Evolutionary conservation across 2,113 vertebrate genomes (phyloP).

Genomic region (Vulpes vulpes): DNA sequence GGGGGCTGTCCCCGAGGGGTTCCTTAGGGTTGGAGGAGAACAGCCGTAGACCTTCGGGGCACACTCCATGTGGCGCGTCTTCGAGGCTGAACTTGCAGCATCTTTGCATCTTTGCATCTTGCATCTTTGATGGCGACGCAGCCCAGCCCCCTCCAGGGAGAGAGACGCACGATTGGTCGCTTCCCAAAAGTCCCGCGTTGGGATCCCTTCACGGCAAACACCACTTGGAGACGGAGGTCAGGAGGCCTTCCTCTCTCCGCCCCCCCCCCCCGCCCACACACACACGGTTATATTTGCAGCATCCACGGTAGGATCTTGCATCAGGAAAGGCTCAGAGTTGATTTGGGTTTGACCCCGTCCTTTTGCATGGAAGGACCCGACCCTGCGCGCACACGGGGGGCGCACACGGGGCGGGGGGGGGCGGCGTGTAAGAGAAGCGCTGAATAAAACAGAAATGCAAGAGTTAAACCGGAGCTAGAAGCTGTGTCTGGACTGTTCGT

Average conservation of each 20-base stretch:
- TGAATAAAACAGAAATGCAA: background rate
- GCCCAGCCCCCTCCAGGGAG: background rate
- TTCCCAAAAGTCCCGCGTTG: background rate
- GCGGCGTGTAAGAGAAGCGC: fast-evolving
- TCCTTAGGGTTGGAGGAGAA: background rate
- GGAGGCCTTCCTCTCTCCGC: background rate
- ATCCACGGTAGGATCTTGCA: background rate
- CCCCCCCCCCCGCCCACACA: too few relatives aligned
- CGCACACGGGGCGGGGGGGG: too few relatives aligned
- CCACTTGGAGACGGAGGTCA: background rate
- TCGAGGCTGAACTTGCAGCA: background rate
- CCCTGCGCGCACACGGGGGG: too few relatives aligned
- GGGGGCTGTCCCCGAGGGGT: too few relatives aligned
- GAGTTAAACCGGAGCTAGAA: background rate
- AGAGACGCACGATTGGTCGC: background rate
- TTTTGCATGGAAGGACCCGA: background rate
- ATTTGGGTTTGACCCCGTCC: background rate
- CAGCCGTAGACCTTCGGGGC: background rate
- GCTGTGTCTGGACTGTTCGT: background rate
- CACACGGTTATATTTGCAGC: too few relatives aligned
- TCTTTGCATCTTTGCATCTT: too few relatives aligned
- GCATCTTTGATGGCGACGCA: background rate
- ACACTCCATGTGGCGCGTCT: too few relatives aligned
- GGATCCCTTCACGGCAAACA: background rate
- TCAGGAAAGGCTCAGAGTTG: background rate